Percentiles rank a stretch among this genome's conserved stretches.
These are phyloP conservation scores for Masnerella sp. DNA, from an alignment of 2,888 invertebrate species.

Conservation along the genomic window DNA sequence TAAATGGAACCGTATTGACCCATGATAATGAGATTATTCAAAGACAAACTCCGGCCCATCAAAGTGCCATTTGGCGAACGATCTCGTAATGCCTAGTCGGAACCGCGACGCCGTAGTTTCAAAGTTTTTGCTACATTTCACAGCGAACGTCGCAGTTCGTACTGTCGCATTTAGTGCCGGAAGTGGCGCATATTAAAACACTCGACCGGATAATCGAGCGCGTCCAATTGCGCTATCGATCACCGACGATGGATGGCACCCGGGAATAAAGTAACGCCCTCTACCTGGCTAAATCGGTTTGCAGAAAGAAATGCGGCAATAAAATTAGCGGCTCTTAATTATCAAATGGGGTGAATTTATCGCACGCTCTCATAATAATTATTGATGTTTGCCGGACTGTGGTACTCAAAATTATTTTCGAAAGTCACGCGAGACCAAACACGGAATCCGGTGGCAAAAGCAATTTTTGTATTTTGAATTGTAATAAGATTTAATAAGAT, in stretches of 20 bases:
- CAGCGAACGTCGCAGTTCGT: slow-evolving; percentile 1
- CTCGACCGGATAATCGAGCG: slow-evolving; percentile 11
- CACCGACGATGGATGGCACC: slow-evolving; percentile 8
- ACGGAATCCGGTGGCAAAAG: neutral
- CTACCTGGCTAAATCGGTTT: neutral
- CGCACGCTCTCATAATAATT: slow-evolving; percentile 10
- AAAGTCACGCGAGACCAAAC: slow-evolving; percentile 6
- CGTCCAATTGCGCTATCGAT: slow-evolving; percentile 11
- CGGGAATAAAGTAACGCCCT: neutral
- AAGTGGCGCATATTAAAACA: slow-evolving; percentile 21
- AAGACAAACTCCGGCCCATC: slow-evolving; percentile 43
- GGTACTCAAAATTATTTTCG: slow-evolving; percentile 1
- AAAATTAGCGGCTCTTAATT: slow-evolving; percentile 7
- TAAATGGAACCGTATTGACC: slow-evolving; percentile 47
- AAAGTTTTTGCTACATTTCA: slow-evolving; percentile 19
- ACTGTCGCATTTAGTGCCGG: slow-evolving; percentile 12
- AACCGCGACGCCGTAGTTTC: slow-evolving; percentile 3
- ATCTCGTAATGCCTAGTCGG: slow-evolving; percentile 16
- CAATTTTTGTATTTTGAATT: too few relatives aligned
- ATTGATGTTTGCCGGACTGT: slow-evolving; percentile 1
- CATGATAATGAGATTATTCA: slow-evolving; percentile 47
- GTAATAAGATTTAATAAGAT: too few relatives aligned
- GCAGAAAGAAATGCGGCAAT: neutral
- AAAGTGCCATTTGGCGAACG: slow-evolving; percentile 40
- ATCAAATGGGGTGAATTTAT: slow-evolving; percentile 4